Conservation (phyloP, 2,888 invertebrate species). For the Panorpa germanica region DNA sequence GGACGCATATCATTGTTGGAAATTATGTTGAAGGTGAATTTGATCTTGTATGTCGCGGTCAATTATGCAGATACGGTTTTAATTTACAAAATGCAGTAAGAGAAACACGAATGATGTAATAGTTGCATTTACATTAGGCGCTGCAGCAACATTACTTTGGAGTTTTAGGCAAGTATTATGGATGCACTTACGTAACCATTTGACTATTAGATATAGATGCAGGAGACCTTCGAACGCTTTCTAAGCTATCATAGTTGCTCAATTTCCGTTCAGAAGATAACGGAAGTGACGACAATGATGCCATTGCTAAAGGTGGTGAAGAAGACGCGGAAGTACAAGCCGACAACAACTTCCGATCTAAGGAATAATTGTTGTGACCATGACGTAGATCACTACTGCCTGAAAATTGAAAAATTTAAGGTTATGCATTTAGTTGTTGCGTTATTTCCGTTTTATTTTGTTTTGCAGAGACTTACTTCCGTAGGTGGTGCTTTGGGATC, state of each 20-base stretch:
- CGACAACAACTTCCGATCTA: conserved; percentile 32
- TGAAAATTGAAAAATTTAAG: conserved; percentile 16
- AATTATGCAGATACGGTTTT: no score
- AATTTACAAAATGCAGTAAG: no score
- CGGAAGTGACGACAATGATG: conserved; percentile 38
- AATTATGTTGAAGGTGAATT: no score
- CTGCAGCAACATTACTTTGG: no score
- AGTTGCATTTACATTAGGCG: no score
- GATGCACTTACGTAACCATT: conserved; percentile 17
- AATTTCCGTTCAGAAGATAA: conserved; percentile 20
- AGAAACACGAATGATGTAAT: no score
- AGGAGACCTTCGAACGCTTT: conserved; percentile 19
- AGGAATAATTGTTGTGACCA: conserved; percentile 26
- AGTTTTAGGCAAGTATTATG: no score
- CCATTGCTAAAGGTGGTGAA: conserved; percentile 35
- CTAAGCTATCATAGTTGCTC: conserved; percentile 21
- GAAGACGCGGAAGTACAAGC: conserved; percentile 25
- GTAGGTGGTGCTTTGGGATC: conserved; percentile 48
- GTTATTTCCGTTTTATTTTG: not conserved
- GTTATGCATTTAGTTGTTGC: not conserved
- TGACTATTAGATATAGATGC: conserved; percentile 19
- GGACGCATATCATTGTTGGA: no score
- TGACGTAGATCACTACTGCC: conserved; percentile 33
- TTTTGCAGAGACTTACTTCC: conserved; percentile 39
- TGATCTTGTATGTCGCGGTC: no score